Percentiles rank a stretch among this genome's conserved stretches.
Evolutionary conservation across 2,888 invertebrate species (phyloP).

Genomic region (Aromia moschata): DNA sequence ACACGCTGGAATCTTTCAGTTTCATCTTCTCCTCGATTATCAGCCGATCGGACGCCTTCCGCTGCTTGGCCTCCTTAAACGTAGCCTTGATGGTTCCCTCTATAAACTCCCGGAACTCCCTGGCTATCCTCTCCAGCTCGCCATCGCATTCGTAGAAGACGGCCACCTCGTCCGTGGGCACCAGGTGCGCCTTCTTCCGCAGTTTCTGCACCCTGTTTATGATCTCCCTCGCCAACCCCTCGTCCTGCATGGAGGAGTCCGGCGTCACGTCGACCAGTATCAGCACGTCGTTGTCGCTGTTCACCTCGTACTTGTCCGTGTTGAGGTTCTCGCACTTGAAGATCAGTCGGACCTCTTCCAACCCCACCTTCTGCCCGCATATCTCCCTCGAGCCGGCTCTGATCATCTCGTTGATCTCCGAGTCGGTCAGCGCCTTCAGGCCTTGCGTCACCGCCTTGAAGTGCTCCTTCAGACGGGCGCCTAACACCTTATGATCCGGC

Average conservation of each 20-base stretch:
- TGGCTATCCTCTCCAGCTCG: slow-evolving; percentile 75
- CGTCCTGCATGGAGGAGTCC: slow-evolving; percentile 90
- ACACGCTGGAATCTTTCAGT: slow-evolving; percentile 78
- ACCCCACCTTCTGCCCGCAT: slow-evolving; percentile 78
- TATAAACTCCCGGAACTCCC: slow-evolving; percentile 79
- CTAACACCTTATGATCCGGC: slow-evolving; percentile 92
- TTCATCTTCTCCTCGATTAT: slow-evolving; percentile 78
- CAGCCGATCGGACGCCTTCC: slow-evolving; percentile 63
- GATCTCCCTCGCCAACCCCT: slow-evolving; percentile 94
- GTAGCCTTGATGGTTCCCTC: slow-evolving; percentile 84
- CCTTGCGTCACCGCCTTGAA: slow-evolving; percentile 87
- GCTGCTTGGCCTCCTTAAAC: slow-evolving; percentile 67
- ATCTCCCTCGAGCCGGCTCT: slow-evolving; percentile 76
- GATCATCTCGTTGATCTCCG: slow-evolving; percentile 80
- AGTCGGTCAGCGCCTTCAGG: slow-evolving; percentile 81
- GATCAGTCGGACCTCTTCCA: slow-evolving; percentile 84
- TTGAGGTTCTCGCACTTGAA: slow-evolving; percentile 75
- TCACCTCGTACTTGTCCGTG: slow-evolving; percentile 84
- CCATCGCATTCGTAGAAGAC: slow-evolving; percentile 78
- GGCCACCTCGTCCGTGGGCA: slow-evolving; percentile 89
- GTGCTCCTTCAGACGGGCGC: slow-evolving; percentile 86
- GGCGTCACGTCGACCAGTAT: slow-evolving; percentile 90
- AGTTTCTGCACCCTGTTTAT: slow-evolving; percentile 96
- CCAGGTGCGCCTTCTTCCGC: slow-evolving; percentile 91
- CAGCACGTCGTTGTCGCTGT: slow-evolving; percentile 88